Base-by-base conservation (phyloP, 2,888 invertebrate genomes). In the Spisula subtruncata region DNA sequence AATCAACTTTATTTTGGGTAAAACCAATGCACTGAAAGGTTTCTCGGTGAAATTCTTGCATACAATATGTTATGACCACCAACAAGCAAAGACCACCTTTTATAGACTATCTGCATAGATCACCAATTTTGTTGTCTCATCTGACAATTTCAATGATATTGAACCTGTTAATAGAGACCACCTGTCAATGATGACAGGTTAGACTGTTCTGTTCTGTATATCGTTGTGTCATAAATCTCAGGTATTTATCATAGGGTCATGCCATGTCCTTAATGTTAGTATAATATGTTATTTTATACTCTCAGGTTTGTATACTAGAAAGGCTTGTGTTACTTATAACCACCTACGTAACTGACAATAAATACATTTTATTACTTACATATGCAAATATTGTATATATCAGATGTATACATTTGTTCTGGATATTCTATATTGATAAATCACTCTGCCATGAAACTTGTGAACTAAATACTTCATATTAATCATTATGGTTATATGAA, bases 281-380 rank as follows among this genome's bases (percentile, higher is more conserved):
- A 51, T 51, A 51, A 51, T 51, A 10, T 51, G 51, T 25, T 66
- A 25, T 66, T 66, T 66, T 66, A 25, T 66, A 66, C n/a, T 25
- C 60, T 66, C n/a, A 66, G 25, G 60, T 66, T 66, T 66, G 60
- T 66, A 25, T 66, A 66, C 25, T 10, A 25, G 60, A 66, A 10
- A n/a, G 25, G 10, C 60, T 25, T 66, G 25, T 66, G 25, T 25
- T 12, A 25, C 60, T 66, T 10, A 8, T 66, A 25, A 66, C 60
- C 60, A 8, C 60, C 60, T 66, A 66, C 60, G n/a, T 66, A 66
- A 25, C 60, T 66, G 60, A 66, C 60, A 66, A 66, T 66, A 66
- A 66, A 66, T 66, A 25, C 25, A 66, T 66, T 66, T 66, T 66
- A 25, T 66, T n/a, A 66, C 60, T 25, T 25, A 66, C 5, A 66